These are phyloP conservation scores for Peromyscus attwateri DNA, from an alignment of 2,797 vertebrate genomes.

Conservation along the genomic window DNA sequence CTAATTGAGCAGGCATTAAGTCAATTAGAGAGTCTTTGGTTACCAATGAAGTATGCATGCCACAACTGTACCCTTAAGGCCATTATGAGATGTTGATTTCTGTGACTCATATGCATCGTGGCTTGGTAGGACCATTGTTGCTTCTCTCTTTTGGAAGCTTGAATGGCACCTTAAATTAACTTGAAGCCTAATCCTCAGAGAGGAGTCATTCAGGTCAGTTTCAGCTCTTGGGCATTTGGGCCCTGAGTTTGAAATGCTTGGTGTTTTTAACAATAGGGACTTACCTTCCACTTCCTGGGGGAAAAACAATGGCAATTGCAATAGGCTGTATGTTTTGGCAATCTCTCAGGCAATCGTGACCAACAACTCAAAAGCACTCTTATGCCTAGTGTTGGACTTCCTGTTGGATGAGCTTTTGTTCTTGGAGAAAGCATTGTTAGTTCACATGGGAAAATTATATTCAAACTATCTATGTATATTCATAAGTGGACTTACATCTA, in stretches of 20 bases:
- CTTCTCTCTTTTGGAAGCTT: not conserved
- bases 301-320: not conserved
- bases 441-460: not conserved
- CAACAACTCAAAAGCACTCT: not conserved
- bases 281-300: not conserved
- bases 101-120: not conserved
- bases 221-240: not conserved
- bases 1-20: not conserved
- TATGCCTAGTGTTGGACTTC: not conserved
- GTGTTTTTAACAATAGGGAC: not conserved
- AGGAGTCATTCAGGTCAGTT: not conserved
- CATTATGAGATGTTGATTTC: not conserved
- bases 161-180: not conserved
- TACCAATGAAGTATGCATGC: not conserved
- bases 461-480: not conserved
- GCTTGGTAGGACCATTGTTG: not conserved
- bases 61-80: not conserved
- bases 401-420: not conserved
- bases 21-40: not conserved
- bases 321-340: not conserved
- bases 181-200: not conserved
- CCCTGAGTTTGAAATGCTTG: not conserved
- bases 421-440: not conserved
- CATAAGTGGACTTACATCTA: not conserved
- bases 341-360: not conserved